Percentiles rank a stretch among this genome's conserved stretches.
Conservation (phyloP, 2,797 vertebrate species). For the Netta rufina region DNA sequence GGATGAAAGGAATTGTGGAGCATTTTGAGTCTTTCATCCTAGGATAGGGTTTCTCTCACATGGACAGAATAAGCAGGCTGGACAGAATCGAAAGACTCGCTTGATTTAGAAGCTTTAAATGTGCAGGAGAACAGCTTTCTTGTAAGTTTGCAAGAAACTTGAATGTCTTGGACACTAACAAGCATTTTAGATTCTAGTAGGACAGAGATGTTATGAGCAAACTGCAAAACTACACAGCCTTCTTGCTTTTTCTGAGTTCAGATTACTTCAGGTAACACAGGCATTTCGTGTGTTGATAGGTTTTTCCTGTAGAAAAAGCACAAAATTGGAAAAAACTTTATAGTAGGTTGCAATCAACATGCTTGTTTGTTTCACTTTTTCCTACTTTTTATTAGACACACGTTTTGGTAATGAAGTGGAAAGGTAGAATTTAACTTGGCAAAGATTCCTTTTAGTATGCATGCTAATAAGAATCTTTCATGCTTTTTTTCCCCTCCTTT, state of each 20-base stretch:
- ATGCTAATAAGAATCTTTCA: slow-evolving; percentile 50
- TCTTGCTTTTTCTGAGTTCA: neutral
- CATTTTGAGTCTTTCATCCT: neutral
- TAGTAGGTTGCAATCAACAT: slow-evolving; percentile 65
- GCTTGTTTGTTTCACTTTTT: slow-evolving; percentile 66
- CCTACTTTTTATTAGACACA: slow-evolving; percentile 1
- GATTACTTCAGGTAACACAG: neutral
- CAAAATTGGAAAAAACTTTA: neutral
- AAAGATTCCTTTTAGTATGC: slow-evolving; percentile 3
- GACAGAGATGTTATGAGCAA: neutral
- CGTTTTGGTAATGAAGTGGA: slow-evolving; percentile 24
- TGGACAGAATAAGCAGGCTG: slow-evolving; percentile 70
- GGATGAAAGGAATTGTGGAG: neutral
- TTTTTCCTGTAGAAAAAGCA: slow-evolving; percentile 8
- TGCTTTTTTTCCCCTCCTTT: slow-evolving; percentile 61
- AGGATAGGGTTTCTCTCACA: neutral
- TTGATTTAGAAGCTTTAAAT: neutral
- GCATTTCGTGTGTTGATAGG: neutral
- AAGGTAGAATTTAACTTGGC: slow-evolving; percentile 44
- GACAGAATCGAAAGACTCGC: neutral
- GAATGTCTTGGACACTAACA: neutral
- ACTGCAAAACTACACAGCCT: neutral
- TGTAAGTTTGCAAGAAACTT: slow-evolving; percentile 3
- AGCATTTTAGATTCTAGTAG: neutral
- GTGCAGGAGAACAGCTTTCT: neutral